Evolutionary conservation across 2,113 vertebrate genomes (phyloP).

Genomic region (Polypterus senegalus): DNA sequence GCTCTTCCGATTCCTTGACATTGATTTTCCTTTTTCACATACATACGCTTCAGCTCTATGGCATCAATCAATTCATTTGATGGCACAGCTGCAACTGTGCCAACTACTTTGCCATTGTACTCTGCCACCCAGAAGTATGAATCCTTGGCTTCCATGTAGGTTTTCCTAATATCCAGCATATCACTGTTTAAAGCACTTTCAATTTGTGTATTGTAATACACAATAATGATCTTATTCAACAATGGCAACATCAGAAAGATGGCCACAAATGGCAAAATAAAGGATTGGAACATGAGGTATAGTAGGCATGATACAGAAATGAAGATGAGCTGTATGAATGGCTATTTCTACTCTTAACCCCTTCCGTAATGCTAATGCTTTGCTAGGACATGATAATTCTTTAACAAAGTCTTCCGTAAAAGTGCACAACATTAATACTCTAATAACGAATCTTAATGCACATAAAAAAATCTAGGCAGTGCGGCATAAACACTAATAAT

Average conservation of each 20-base stretch:
- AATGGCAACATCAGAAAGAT: slow-evolving; percentile 26
- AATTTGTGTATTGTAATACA: slow-evolving; percentile 31
- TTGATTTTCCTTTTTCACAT: slow-evolving; percentile 27
- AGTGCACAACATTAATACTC: no score
- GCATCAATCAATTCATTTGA: slow-evolving; percentile 10
- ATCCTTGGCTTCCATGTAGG: slow-evolving; percentile 22
- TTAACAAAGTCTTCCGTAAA: no score
- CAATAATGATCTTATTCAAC: slow-evolving; percentile 25
- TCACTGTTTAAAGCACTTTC: slow-evolving; percentile 33
- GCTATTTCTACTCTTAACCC: slow-evolving; percentile 14
- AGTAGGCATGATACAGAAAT: slow-evolving; percentile 23
- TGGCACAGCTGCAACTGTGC: slow-evolving; percentile 31
- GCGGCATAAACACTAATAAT: no score
- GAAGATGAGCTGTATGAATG: slow-evolving; percentile 29
- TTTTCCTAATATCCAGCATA: slow-evolving; percentile 32
- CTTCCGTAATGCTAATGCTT: no score
- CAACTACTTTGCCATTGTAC: slow-evolving; percentile 26
- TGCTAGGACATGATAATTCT: no score
- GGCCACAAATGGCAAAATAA: slow-evolving; percentile 27
- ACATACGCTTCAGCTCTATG: slow-evolving; percentile 36
- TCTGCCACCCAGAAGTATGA: slow-evolving; percentile 45
- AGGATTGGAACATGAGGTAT: slow-evolving; percentile 24
- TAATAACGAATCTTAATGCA: no score
- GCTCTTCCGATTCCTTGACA: slow-evolving; percentile 35
- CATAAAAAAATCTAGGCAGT: no score